These are phyloP conservation scores for Athalia circularis DNA, from an alignment of 2,888 invertebrate genomes.

Conservation along the genomic window DNA sequence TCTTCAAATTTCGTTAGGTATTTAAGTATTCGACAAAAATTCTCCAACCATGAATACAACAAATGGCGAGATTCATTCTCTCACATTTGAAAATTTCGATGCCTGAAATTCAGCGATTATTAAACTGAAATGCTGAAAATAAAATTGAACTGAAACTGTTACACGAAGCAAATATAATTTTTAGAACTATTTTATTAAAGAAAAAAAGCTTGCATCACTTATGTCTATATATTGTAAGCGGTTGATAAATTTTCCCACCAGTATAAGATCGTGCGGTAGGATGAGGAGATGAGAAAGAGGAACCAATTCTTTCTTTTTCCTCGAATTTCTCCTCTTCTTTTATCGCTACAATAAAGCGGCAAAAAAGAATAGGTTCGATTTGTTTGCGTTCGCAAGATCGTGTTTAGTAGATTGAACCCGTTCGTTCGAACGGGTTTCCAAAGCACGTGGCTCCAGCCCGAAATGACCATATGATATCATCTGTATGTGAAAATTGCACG, in stretches of 20 bases:
- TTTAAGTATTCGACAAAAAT: too few species aligned
- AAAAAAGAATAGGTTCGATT: conserved; percentile 24
- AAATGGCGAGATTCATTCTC: neutral
- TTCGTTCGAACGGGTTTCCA: conserved; percentile 1
- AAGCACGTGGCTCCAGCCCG: conserved; percentile 7
- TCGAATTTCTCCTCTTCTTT: neutral
- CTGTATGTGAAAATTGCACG: neutral
- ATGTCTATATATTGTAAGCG: neutral
- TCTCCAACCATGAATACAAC: too few species aligned
- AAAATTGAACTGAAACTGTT: too few species aligned
- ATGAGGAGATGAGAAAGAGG: neutral
- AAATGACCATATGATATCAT: conserved; percentile 9
- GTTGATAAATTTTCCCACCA: conserved; percentile 33
- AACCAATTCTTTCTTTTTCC: conserved; percentile 15
- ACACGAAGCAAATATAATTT: conserved; percentile 1
- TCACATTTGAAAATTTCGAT: neutral
- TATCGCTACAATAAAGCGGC: conserved; percentile 4
- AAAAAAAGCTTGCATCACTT: conserved; percentile 39
- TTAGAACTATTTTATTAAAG: conserved; percentile 22
- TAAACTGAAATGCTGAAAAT: too few species aligned
- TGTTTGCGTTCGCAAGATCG: conserved; percentile 39
- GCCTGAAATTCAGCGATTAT: neutral
- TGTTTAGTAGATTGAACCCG: conserved; percentile 31
- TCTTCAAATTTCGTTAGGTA: too few species aligned
- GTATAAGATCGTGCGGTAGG: conserved; percentile 20